These are phyloP conservation scores for Falco berigora DNA, from an alignment of 2,797 vertebrate genomes.

Conservation along the genomic window DNA sequence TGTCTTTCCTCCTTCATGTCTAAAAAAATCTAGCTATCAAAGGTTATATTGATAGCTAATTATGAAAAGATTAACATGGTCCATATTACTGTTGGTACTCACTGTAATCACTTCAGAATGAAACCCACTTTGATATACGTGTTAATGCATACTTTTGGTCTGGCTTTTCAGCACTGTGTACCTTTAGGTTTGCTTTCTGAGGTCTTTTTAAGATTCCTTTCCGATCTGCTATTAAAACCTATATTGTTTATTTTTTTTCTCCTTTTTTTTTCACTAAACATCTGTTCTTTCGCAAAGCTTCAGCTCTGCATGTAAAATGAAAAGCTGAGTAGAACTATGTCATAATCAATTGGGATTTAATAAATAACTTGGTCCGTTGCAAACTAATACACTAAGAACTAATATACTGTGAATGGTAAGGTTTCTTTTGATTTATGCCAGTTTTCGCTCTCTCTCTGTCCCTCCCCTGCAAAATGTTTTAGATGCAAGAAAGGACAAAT, in stretches of 20 bases:
- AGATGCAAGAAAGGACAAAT: neutral
- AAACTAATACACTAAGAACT: constrained; percentile 5
- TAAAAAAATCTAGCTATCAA: neutral
- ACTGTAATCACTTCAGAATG: neutral
- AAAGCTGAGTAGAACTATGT: neutral
- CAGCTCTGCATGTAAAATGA: constrained; percentile 15
- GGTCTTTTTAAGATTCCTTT: neutral
- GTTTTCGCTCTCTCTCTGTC: neutral
- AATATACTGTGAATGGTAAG: constrained; percentile 21
- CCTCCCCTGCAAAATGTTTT: neutral
- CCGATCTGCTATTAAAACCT: neutral
- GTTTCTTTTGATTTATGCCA: neutral
- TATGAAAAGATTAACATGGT: neutral
- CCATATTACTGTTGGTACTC: neutral
- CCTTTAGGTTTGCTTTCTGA: neutral
- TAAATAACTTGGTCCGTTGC: constrained; percentile 20
- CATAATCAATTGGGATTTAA: constrained; percentile 30
- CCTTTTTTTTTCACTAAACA: neutral
- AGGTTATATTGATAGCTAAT: neutral
- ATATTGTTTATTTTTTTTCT: neutral
- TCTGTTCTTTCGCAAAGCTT: constrained; percentile 19
- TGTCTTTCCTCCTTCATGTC: neutral
- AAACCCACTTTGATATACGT: neutral
- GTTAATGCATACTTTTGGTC: neutral
- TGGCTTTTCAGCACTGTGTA: neutral